A percentile compares a stretch with the other conserved stretches of the same genome.
These are phyloP conservation scores for Andrena cerasifolii DNA, from an alignment of 1,140 invertebrate genomes.

Conservation along the genomic window DNA sequence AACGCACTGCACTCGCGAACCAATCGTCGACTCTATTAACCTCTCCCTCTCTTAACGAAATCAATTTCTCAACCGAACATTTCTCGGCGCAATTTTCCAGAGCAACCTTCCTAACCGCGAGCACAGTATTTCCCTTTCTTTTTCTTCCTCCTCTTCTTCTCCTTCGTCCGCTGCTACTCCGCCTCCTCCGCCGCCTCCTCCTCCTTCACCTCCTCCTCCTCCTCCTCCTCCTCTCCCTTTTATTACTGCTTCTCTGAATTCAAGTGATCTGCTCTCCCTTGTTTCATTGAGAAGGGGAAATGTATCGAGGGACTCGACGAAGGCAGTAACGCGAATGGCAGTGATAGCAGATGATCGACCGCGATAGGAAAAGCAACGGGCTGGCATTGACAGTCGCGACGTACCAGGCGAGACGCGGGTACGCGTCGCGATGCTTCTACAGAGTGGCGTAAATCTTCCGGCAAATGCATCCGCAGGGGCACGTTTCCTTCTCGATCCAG, in stretches of 20 bases:
- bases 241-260: no score
- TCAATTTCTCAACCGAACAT: not conserved
- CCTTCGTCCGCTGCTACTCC: not conserved
- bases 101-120: no score
- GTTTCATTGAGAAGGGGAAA: no score
- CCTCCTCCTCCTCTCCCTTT: no score
- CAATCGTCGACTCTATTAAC: not conserved
- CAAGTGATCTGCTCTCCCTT: not conserved
- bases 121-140: no score
- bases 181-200: no score
- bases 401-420: not conserved
- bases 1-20: conserved; percentile 24
- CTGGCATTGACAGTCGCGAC: not conserved
- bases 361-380: not conserved
- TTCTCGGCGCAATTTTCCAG: no score
- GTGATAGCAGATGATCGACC: not conserved
- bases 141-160: not conserved
- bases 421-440: not conserved
- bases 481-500: no score
- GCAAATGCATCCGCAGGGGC: no score
- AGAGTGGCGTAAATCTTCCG: not conserved
- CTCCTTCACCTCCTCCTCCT: no score
- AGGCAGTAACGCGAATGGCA: not conserved
- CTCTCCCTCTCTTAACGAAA: not conserved
- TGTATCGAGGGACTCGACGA: not conserved